phyloP scores from a whole-genome alignment of 2,888 invertebrate genomes.

The Tromatobia lineatoria region DNA sequence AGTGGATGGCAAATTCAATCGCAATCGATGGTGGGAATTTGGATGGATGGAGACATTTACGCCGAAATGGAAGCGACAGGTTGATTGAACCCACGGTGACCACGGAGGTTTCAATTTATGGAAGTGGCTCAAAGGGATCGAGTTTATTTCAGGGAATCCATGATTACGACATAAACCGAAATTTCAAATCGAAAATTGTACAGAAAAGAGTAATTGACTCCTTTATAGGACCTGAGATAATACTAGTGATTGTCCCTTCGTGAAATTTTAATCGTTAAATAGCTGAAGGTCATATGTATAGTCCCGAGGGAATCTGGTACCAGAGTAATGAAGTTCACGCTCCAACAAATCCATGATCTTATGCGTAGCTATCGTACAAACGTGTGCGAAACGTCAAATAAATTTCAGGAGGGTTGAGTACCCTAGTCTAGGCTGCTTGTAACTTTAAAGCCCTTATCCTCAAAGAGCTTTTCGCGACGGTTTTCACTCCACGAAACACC shows the following conservation, averaged over 20 bases:
- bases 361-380: slow-evolving; percentile 15
- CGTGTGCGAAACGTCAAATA: slow-evolving; percentile 34
- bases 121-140: neutral
- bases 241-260: neutral
- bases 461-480: neutral
- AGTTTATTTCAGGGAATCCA: neutral
- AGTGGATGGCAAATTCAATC: too few species aligned
- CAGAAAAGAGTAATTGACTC: neutral
- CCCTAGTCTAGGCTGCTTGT: neutral
- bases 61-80: too few species aligned
- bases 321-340: slow-evolving; percentile 50
- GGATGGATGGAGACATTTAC: too few species aligned
- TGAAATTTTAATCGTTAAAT: neutral
- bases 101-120: too few species aligned
- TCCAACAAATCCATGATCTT: neutral
- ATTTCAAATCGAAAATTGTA: neutral
- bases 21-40: too few species aligned
- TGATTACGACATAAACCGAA: neutral
- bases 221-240: neutral
- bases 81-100: too few species aligned
- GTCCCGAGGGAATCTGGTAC: slow-evolving; percentile 43
- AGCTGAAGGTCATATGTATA: slow-evolving; percentile 28
- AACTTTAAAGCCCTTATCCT: slow-evolving; percentile 6
- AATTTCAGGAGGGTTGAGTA: slow-evolving; percentile 37
- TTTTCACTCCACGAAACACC: neutral